Percentiles rank a stretch among this genome's conserved stretches.
Conservation (phyloP, 2,797 vertebrate species). For the Sebastes hubbsi region DNA sequence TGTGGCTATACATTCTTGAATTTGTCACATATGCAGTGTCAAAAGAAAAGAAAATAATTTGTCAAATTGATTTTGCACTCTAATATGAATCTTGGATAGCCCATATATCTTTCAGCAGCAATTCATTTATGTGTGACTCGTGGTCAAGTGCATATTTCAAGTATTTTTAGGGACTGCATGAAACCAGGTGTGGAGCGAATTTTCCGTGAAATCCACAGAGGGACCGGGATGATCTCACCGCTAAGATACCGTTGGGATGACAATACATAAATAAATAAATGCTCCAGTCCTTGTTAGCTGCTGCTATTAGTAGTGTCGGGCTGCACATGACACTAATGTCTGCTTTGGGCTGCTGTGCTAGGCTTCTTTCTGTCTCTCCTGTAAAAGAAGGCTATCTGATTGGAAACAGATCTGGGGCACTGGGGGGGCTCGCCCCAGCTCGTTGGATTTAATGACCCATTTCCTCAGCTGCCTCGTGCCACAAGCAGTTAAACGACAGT, state of each 20-base stretch:
- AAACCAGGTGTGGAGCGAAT: conserved; percentile 52
- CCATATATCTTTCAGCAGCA: conserved; percentile 1
- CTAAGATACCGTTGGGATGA: conserved; percentile 44
- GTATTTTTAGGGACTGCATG: conserved; percentile 44
- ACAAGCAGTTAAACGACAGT: conserved; percentile 87
- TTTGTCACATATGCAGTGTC: neutral
- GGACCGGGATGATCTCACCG: conserved; percentile 27
- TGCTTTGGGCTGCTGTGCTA: conserved; percentile 60
- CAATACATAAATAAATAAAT: conserved; percentile 53
- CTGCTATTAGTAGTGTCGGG: conserved; percentile 55
- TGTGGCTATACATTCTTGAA: neutral
- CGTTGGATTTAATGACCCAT: conserved; percentile 88
- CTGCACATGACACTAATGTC: conserved; percentile 63
- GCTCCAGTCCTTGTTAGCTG: conserved; percentile 58
- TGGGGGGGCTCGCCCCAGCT: conserved; percentile 80
- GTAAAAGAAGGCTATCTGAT: conserved; percentile 85
- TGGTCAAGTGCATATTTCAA: conserved; percentile 33
- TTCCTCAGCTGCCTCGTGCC: conserved; percentile 85
- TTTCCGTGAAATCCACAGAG: conserved; percentile 33
- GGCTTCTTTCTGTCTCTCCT: conserved; percentile 63
- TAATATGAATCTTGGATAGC: neutral
- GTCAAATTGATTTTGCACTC: neutral
- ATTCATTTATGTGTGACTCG: conserved; percentile 27
- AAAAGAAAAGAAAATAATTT: neutral
- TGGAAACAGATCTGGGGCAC: conserved; percentile 86